Evolutionary conservation across 2,113 vertebrate genomes (phyloP), one percentile per base, ranked within the genome.

Genomic region (Marmota flaviventris): DNA sequence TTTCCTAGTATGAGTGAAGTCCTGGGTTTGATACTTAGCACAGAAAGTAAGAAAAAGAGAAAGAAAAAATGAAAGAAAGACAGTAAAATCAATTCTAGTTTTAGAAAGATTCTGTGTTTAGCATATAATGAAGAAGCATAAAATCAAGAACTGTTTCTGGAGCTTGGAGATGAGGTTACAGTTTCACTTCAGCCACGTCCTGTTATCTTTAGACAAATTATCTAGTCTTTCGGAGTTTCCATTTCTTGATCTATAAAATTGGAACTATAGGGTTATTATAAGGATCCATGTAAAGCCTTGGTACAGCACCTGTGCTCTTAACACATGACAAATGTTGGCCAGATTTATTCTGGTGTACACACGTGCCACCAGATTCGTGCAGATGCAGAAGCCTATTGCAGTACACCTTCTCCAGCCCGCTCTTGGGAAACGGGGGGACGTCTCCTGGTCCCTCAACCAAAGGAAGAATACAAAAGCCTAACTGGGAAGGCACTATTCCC

Each of bases 221-320:
- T 32, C 29, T 45, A 29, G 48, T 85, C 12, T 37, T 78, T 58
- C 67, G 67, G 39, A 32, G 32, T 20, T 81, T 94, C 24, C 4
- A 48, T 77, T 72, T 91, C 51, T 87, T 92, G 8, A 27, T 42
- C 72, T 58, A 75, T 92, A 75, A 75, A 84, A 39, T 37, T 86
- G 32, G 37, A 25, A 29, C 9, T 45, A 3, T 4, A 84, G 51
- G 17, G n/a, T 76, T 91, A 77, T 17, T 17, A 20, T 56, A 25
- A 65, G 34, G 39, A 63, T 92, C 83, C 70, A 56, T 11, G 63
- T 39, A 5, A 67, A 70, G 25, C 24, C n/a, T 70, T 37, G 79
- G n/a, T 34, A 77, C 45, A 45, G 8, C 37, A 51, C 13, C 34
- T 81, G 39, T 53, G 24, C 37, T 51, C 48, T 22, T 22, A 48